Percentiles rank a stretch among this genome's conserved stretches.
Conservation (phyloP, 2,888 invertebrate species). For the Scotopteryx bipunctaria region DNA sequence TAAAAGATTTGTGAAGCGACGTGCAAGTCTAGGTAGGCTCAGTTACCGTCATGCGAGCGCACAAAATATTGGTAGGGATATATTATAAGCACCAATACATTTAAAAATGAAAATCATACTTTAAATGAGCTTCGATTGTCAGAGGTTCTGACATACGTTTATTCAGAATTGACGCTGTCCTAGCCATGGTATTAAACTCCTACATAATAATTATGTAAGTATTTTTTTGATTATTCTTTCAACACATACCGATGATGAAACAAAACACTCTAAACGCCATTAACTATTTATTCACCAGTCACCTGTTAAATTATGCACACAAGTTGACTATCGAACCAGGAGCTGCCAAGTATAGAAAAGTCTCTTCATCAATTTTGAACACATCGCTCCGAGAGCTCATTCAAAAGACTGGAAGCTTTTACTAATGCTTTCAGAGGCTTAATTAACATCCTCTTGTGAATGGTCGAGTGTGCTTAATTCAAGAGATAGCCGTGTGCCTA, state of each 20-base stretch:
- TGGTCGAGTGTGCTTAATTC: constrained; percentile 65
- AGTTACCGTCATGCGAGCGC: constrained; percentile 30
- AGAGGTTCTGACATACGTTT: background rate
- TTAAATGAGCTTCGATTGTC: constrained; percentile 8
- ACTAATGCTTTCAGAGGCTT: constrained; percentile 74
- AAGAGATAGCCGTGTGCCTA: constrained; percentile 48
- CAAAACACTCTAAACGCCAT: too few relatives aligned
- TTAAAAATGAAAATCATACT: constrained; percentile 11
- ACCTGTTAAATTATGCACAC: background rate
- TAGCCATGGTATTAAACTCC: too few relatives aligned
- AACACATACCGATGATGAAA: too few relatives aligned
- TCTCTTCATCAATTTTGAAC: constrained; percentile 60
- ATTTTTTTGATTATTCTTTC: too few relatives aligned
- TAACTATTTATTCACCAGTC: too few relatives aligned
- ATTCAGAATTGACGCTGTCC: background rate
- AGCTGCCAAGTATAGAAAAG: background rate
- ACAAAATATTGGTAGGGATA: constrained; percentile 22
- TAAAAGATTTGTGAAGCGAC: constrained; percentile 49
- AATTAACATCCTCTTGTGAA: constrained; percentile 77
- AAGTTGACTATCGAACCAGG: background rate
- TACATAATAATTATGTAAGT: too few relatives aligned
- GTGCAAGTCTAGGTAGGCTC: constrained; percentile 37
- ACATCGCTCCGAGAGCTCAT: constrained; percentile 42
- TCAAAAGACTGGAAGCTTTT: constrained; percentile 68
- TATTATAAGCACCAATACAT: constrained; percentile 18